phyloP scores from a whole-genome alignment of 92 coral and sea anemone species.

The Parazoanthus swiftii region DNA sequence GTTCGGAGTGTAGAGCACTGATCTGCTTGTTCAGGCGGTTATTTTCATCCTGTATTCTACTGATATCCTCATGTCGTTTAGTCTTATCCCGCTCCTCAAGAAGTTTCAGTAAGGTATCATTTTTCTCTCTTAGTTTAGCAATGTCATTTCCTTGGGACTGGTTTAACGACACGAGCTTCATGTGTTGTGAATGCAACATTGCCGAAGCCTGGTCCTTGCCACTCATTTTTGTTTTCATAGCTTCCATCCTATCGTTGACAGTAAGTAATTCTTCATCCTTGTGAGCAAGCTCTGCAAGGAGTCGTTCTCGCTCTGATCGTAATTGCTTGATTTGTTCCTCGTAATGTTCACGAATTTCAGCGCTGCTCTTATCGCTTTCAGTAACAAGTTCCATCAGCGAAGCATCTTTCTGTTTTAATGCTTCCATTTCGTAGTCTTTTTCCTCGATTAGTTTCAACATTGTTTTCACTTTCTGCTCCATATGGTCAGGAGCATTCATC shows the following conservation, averaged over 20 bases:
- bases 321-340: conserved; percentile 69
- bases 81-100: conserved; percentile 74
- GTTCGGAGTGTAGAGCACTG: conserved; percentile 73
- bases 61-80: conserved; percentile 55
- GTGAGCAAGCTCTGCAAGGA: conserved; percentile 75
- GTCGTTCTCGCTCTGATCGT: conserved; percentile 71
- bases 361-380: conserved; percentile 65
- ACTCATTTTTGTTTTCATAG: conserved; percentile 81
- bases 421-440: conserved; percentile 90
- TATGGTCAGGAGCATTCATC: conserved; percentile 47
- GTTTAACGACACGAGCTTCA: conserved; percentile 82
- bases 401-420: conserved; percentile 88
- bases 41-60: conserved; percentile 62
- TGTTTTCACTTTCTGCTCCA: conserved; percentile 63
- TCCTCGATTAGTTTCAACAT: conserved; percentile 75
- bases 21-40: conserved; percentile 57
- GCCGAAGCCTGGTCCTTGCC: conserved; percentile 91
- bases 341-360: conserved; percentile 66
- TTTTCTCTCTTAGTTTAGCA: conserved; percentile 83
- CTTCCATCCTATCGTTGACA: conserved; percentile 82
- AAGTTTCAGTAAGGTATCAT: conserved; percentile 58
- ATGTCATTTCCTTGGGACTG: conserved; percentile 95
- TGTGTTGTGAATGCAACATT: conserved; percentile 84
- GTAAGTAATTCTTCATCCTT: conserved; percentile 78
- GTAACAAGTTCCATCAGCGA: conserved; percentile 84